These are phyloP conservation scores for Prunella strophiata DNA, from an alignment of 2,797 vertebrate genomes.

Conservation along the genomic window DNA sequence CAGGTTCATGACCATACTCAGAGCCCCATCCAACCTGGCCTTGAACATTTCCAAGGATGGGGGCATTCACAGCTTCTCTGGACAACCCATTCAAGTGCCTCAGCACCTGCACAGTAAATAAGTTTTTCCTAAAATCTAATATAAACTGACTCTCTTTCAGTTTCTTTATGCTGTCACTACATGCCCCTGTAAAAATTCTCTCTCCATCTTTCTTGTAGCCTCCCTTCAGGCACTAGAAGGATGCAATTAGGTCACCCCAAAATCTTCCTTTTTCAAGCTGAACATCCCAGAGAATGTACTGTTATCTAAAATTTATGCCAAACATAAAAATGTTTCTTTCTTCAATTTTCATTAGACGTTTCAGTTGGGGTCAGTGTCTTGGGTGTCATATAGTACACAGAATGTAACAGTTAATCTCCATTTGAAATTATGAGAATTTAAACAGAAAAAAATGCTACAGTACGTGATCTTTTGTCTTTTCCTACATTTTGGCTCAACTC, in stretches of 20 bases:
- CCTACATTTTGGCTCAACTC: background rate
- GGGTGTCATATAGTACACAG: background rate
- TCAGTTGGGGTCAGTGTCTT: background rate
- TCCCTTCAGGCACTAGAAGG: background rate
- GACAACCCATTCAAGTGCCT: background rate
- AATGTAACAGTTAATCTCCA: background rate
- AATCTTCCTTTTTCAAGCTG: background rate
- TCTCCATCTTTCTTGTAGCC: background rate
- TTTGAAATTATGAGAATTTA: background rate
- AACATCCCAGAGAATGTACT: background rate
- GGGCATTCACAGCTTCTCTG: background rate
- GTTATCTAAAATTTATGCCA: background rate
- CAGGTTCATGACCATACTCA: background rate
- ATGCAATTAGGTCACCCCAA: background rate
- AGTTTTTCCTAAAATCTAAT: background rate
- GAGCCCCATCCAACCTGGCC: background rate
- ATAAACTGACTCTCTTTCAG: background rate
- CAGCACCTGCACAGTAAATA: accelerated
- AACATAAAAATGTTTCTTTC: background rate
- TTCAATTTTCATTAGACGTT: background rate
- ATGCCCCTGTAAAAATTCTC: background rate
- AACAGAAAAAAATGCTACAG: background rate
- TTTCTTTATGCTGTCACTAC: background rate
- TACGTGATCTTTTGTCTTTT: background rate
- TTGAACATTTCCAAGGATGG: background rate